Percentiles rank a stretch among this genome's conserved stretches.
Evolutionary conservation across 2,797 vertebrate genomes (phyloP).

Genomic region (Phaenicophaeus curvirostris): DNA sequence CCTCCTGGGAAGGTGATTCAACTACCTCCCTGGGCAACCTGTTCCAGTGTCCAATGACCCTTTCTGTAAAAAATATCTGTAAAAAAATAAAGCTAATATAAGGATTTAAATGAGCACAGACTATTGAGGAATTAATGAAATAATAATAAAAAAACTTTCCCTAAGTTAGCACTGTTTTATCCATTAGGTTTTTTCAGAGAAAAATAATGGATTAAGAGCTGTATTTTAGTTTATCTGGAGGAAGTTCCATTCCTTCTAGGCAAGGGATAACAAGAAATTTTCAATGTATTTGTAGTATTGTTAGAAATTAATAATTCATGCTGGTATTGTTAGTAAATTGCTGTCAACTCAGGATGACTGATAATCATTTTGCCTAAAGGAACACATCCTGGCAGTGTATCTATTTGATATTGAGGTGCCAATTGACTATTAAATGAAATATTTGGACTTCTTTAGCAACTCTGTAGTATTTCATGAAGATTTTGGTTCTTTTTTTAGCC

Average conservation of each 20-base stretch:
- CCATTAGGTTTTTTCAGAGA: conserved; percentile 1
- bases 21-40: too few relatives aligned
- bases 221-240: neutral
- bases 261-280: conserved; percentile 32
- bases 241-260: conserved; percentile 2
- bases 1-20: too few relatives aligned
- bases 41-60: too few relatives aligned
- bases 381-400: neutral
- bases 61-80: too few relatives aligned
- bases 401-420: conserved; percentile 22
- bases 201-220: neutral
- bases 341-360: conserved; percentile 38
- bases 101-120: neutral
- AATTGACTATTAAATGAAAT: conserved; percentile 15
- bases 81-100: neutral
- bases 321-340: conserved; percentile 41
- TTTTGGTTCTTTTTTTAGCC: neutral
- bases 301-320: conserved; percentile 63
- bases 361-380: conserved; percentile 35
- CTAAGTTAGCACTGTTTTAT: neutral
- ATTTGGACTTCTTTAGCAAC: neutral
- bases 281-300: conserved; percentile 22
- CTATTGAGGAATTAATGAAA: neutral
- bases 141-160: neutral
- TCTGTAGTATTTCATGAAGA: neutral